A percentile compares a stretch with the other conserved stretches of the same genome.
These are phyloP conservation scores for Drosophila neocordata DNA, from an alignment of 1,140 invertebrate species.

Conservation along the genomic window DNA sequence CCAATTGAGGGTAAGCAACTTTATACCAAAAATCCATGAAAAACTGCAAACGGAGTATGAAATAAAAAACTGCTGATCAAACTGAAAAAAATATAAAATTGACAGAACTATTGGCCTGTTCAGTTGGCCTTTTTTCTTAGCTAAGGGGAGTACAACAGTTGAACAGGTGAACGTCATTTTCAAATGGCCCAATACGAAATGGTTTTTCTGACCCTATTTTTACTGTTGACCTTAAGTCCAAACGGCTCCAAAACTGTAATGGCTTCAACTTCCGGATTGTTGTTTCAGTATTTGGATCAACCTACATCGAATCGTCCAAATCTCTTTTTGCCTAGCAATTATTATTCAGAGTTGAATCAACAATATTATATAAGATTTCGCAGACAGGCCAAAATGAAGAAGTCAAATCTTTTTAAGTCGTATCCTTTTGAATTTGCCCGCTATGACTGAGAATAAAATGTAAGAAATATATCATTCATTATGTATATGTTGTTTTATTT, in stretches of 20 bases:
- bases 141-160: conserved; percentile 34
- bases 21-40: conserved; percentile 59
- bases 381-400: conserved; percentile 5
- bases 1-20: conserved; percentile 26
- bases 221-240: conserved; percentile 43
- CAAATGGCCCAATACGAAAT: conserved; percentile 32
- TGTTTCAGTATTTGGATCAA: conserved; percentile 53
- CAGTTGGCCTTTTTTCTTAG: conserved; percentile 16
- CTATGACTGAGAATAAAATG: conserved; percentile 34
- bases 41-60: conserved; percentile 11
- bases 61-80: conserved; percentile 60
- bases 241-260: neutral
- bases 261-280: conserved; percentile 30
- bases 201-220: conserved; percentile 30
- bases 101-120: conserved; percentile 3
- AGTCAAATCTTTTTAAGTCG: neutral
- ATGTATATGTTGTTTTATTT: neutral
- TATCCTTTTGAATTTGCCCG: conserved; percentile 55
- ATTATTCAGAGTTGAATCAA: conserved; percentile 61
- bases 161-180: conserved; percentile 40
- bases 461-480: neutral
- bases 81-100: conserved; percentile 3
- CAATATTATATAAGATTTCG: conserved; percentile 65
- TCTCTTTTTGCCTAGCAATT: conserved; percentile 56
- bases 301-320: conserved; percentile 34